These are phyloP conservation scores for Botia almorhae DNA, from an alignment of 2,797 vertebrate species.

Conservation along the genomic window DNA sequence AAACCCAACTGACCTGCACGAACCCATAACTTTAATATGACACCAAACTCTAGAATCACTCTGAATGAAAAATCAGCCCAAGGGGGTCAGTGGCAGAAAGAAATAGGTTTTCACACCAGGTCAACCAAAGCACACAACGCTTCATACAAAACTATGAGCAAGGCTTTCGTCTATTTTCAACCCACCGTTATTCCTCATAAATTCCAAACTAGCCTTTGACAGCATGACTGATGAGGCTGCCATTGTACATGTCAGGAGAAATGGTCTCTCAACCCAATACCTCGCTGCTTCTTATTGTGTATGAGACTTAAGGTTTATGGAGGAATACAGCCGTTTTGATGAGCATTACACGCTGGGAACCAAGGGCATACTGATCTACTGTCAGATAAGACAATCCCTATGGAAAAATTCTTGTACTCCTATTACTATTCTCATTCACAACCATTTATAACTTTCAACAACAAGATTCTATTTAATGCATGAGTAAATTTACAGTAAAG, in stretches of 20 bases:
- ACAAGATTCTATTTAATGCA: constrained; percentile 1
- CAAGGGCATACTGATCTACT: constrained; percentile 75
- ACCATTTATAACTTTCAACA: constrained; percentile 10
- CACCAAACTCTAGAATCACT: constrained; percentile 54
- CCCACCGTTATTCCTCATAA: constrained; percentile 85
- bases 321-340: constrained; percentile 76
- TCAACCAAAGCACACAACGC: constrained; percentile 51
- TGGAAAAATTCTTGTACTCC: constrained; percentile 1
- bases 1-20: constrained; percentile 21
- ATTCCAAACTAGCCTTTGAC: constrained; percentile 82
- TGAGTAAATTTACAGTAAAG: not conserved
- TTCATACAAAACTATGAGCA: constrained; percentile 65
- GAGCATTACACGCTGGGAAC: constrained; percentile 80
- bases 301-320: constrained; percentile 75
- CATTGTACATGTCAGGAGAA: constrained; percentile 83
- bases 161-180: constrained; percentile 74
- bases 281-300: constrained; percentile 79
- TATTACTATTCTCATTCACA: not conserved
- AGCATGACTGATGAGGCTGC: constrained; percentile 85
- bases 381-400: constrained; percentile 64
- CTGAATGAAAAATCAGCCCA: constrained; percentile 74
- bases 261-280: constrained; percentile 80
- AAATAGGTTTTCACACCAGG: constrained; percentile 72
- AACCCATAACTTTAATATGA: constrained; percentile 46
- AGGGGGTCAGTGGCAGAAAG: constrained; percentile 76